Conservation (phyloP, 1,140 invertebrate genomes). For the Diachasmimorpha longicaudata region DNA sequence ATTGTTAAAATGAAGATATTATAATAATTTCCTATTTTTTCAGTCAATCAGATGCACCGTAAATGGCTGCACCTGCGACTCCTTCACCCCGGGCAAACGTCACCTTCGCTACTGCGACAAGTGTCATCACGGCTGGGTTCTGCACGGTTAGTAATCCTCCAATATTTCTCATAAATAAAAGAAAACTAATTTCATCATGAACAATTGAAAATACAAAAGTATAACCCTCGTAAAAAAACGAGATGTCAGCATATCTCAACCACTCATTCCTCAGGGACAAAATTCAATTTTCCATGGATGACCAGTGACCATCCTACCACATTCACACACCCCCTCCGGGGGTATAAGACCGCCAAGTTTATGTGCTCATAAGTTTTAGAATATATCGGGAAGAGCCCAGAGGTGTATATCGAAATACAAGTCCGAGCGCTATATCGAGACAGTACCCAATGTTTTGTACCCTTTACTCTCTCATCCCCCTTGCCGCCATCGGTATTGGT, state of each 20-base stretch:
- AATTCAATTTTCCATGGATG: conserved; percentile 63
- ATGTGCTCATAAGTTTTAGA: conserved; percentile 57
- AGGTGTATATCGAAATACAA: conserved; percentile 8
- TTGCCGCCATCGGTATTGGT: neutral
- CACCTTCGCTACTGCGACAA: conserved; percentile 75
- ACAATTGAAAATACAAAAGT: neutral
- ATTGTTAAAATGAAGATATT: too few species aligned
- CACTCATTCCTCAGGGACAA: conserved; percentile 53
- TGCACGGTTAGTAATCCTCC: conserved; percentile 71
- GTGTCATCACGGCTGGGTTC: conserved; percentile 80
- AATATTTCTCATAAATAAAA: conserved; percentile 5
- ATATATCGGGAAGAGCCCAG: conserved; percentile 16
- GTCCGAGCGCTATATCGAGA: neutral
- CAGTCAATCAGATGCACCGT: conserved; percentile 79
- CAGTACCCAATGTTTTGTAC: neutral
- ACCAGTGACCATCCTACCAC: conserved; percentile 50
- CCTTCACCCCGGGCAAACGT: conserved; percentile 76
- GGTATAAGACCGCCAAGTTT: conserved; percentile 51
- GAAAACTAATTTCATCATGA: neutral
- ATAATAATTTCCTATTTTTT: conserved; percentile 20
- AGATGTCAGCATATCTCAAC: conserved; percentile 52
- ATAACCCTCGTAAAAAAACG: conserved; percentile 17
- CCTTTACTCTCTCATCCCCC: neutral
- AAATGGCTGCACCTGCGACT: conserved; percentile 74
- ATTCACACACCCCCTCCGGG: neutral